Percentiles rank a stretch among this genome's conserved stretches.
Evolutionary conservation across 2,113 vertebrate species (phyloP).

Genomic region (Sinocyclocheilus anophthalmus): DNA sequence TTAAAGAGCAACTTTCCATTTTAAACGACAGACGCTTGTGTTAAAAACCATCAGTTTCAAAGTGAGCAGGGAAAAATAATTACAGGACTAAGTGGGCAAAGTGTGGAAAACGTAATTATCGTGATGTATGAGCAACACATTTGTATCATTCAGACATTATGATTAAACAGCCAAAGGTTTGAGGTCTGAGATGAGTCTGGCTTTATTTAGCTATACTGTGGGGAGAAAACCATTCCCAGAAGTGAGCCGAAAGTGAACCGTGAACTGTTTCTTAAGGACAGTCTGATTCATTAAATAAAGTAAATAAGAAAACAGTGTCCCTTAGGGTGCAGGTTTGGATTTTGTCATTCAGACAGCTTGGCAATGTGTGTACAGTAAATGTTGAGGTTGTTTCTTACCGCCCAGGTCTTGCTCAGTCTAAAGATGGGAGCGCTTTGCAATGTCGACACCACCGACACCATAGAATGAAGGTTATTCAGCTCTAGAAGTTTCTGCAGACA

Average conservation of each 20-base stretch:
- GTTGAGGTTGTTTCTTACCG: slow-evolving; percentile 79
- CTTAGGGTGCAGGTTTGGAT: background rate
- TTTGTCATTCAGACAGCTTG: background rate
- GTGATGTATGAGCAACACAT: slow-evolving; percentile 10
- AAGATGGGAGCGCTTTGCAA: slow-evolving; percentile 95
- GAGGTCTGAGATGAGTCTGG: background rate
- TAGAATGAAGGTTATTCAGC: slow-evolving; percentile 92
- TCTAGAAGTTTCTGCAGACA: slow-evolving; percentile 88
- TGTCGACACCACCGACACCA: slow-evolving; percentile 94
- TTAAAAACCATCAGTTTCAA: background rate
- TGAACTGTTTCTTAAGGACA: background rate
- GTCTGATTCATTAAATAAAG: background rate
- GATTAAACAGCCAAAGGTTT: background rate
- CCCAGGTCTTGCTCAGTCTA: slow-evolving; percentile 95
- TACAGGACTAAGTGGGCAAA: background rate
- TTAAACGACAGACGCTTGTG: background rate
- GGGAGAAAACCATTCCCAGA: background rate
- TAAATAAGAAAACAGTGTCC: background rate
- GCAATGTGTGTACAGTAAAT: background rate
- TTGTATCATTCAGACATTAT: background rate
- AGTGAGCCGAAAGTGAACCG: background rate
- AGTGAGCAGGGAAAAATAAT: background rate
- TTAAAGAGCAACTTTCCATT: background rate
- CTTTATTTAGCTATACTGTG: background rate
- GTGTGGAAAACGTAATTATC: background rate